phyloP scores from a whole-genome alignment of 2,888 invertebrate species.

The Perizoma flavofasciatum region DNA sequence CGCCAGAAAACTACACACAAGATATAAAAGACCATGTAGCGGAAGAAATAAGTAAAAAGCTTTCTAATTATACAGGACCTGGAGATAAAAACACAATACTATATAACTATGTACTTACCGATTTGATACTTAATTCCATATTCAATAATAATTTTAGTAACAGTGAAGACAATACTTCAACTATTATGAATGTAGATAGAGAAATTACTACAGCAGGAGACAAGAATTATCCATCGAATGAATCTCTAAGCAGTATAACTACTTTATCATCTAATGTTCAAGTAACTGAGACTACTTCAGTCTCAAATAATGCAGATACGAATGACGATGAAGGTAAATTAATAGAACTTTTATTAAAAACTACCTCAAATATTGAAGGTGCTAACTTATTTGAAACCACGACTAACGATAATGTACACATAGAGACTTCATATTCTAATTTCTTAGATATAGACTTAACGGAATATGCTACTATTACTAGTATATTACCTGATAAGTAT shows the following conservation, averaged over 20 bases:
- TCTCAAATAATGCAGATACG: background rate
- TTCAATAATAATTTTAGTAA: constrained; percentile 20
- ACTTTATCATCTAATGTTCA: constrained; percentile 10
- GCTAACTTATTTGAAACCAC: constrained; percentile 3
- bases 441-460: background rate
- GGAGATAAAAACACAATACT: constrained; percentile 27
- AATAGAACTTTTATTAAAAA: background rate
- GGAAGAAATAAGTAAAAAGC: constrained; percentile 49
- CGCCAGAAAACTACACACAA: constrained; percentile 58
- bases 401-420: constrained; percentile 1
- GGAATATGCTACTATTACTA: constrained; percentile 3
- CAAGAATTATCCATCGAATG: constrained; percentile 4
- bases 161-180: constrained; percentile 9
- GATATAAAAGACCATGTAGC: constrained; percentile 55
- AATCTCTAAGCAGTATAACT: constrained; percentile 18
- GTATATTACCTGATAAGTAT: constrained; percentile 3
- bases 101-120: constrained; percentile 45
- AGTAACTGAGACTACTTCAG: background rate
- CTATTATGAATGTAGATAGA: constrained; percentile 11
- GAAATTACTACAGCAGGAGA: constrained; percentile 9
- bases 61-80: constrained; percentile 18
- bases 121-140: constrained; percentile 42
- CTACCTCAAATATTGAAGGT: constrained; percentile 10
- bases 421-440: background rate
- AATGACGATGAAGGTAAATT: background rate